Evolutionary conservation across 2,888 invertebrate genomes (phyloP).

Genomic region (Leucania comma): DNA sequence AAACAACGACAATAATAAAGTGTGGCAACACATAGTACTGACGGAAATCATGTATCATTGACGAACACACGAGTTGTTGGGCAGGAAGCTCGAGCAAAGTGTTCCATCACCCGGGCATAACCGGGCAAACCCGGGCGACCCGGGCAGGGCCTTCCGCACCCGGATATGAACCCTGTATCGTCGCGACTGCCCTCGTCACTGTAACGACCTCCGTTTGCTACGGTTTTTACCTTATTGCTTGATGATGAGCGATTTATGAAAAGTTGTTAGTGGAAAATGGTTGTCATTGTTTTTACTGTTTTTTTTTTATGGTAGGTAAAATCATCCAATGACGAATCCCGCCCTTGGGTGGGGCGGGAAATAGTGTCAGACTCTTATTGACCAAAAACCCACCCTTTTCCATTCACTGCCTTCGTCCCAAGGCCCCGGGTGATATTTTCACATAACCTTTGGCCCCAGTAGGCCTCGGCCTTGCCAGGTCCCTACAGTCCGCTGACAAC

Average conservation of each 20-base stretch:
- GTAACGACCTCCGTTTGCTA: constrained; percentile 65
- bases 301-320: too few relatives aligned
- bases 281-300: constrained; percentile 36
- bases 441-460: too few relatives aligned
- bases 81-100: constrained; percentile 70
- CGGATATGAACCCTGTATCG: constrained; percentile 81
- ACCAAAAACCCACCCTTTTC: too few relatives aligned
- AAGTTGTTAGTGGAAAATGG: constrained; percentile 18
- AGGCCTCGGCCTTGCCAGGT: too few relatives aligned
- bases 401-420: too few relatives aligned
- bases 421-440: too few relatives aligned
- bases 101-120: constrained; percentile 75
- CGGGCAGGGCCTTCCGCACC: constrained; percentile 64
- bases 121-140: constrained; percentile 61
- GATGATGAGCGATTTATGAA: constrained; percentile 25
- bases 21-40: constrained; percentile 50
- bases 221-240: constrained; percentile 61
- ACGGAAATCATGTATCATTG: constrained; percentile 77
- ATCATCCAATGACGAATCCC: too few relatives aligned
- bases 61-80: constrained; percentile 67
- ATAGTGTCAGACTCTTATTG: too few relatives aligned
- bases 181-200: constrained; percentile 69
- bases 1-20: constrained; percentile 29
- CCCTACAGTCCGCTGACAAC: too few relatives aligned
- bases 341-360: too few relatives aligned